These are phyloP conservation scores for Loris lydekkerianus DNA, from an alignment of 2,797 vertebrate genomes.

Conservation along the genomic window DNA sequence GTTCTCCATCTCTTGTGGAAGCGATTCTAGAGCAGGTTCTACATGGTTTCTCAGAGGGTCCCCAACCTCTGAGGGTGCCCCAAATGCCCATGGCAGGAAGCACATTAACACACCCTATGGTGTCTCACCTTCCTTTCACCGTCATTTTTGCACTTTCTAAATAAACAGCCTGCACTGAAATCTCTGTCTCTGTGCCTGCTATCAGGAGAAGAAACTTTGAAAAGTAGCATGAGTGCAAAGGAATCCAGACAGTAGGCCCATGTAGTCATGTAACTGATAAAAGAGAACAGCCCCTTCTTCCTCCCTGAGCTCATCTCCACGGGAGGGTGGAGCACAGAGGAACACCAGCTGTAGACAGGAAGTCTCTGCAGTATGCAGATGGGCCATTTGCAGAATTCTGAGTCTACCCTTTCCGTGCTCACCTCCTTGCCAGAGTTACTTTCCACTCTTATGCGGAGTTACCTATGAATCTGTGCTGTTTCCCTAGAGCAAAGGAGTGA, in stretches of 20 bases:
- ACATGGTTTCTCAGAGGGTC: neutral
- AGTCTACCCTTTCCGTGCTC: accelerated
- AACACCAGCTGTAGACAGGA: neutral
- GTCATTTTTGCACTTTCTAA: neutral
- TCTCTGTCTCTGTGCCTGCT: neutral
- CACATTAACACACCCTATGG: neutral
- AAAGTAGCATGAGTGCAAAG: neutral
- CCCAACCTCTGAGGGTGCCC: no score
- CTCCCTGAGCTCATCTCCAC: neutral
- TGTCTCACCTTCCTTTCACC: neutral
- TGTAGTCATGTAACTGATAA: neutral
- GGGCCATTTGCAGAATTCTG: neutral
- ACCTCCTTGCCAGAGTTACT: conserved; percentile 12
- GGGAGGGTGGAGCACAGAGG: neutral
- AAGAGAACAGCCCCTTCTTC: neutral
- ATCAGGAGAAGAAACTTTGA: neutral
- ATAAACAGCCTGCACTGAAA: neutral
- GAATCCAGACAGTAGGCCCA: neutral
- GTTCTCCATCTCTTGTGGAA: neutral
- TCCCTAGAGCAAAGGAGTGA: neutral
- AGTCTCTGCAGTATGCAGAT: accelerated
- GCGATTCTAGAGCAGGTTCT: neutral
- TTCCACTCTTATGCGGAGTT: neutral
- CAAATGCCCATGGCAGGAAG: neutral
- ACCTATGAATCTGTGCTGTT: neutral